phyloP scores from a whole-genome alignment of 2,113 vertebrate species.

The Actinemys pallida region DNA sequence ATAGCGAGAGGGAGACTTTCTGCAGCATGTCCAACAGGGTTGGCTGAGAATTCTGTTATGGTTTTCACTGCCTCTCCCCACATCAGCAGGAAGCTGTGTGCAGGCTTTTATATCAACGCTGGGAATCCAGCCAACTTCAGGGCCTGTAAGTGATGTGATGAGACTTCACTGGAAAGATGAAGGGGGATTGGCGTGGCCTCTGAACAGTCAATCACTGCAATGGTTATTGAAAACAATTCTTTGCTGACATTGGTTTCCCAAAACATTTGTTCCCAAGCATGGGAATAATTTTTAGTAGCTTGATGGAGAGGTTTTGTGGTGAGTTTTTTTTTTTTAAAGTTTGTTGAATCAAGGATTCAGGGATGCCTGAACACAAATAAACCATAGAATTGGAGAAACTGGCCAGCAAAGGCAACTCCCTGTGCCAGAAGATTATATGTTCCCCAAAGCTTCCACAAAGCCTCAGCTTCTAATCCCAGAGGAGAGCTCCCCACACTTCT shows the following conservation, averaged over 20 bases:
- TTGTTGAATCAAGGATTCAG: constrained; percentile 22
- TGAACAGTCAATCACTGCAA: neutral
- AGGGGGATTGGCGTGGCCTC: neutral
- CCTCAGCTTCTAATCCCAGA: neutral
- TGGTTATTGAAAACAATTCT: neutral
- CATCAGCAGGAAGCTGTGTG: neutral
- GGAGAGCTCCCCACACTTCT: constrained; percentile 13
- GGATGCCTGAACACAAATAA: constrained; percentile 46
- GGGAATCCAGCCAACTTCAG: neutral
- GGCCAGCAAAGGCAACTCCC: neutral
- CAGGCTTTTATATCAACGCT: neutral
- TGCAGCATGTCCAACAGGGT: neutral
- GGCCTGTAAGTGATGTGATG: neutral
- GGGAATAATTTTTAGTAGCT: neutral
- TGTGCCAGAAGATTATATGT: constrained; percentile 59
- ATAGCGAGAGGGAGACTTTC: neutral
- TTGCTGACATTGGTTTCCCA: constrained; percentile 27
- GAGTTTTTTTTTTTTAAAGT: constrained; percentile 23
- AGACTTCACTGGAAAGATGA: neutral
- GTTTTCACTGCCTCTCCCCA: neutral
- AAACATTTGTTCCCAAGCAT: neutral
- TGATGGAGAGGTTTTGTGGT: neutral
- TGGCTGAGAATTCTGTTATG: neutral
- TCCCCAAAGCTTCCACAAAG: constrained; percentile 27
- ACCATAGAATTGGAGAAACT: neutral